Base-by-base conservation (phyloP, 2,113 vertebrate genomes). In the Drymodes brunneopygia region DNA sequence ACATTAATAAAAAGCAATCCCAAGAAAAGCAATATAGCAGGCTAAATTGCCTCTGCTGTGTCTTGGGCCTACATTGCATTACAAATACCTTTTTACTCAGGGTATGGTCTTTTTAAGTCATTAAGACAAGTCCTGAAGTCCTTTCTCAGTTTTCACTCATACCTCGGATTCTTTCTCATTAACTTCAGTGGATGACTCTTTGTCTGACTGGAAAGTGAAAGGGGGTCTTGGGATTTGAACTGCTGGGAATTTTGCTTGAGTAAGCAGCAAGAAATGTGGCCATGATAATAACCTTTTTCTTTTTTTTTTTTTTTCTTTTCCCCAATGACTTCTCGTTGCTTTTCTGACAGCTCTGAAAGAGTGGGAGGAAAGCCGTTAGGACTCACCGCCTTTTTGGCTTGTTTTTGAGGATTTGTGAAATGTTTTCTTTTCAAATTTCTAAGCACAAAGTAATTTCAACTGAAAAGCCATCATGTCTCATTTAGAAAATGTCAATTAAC, bases 301-400 rank as follows among this genome's bases (percentile, higher is more conserved):
- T 58, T 42, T n/a, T 38, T 38, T 38, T 38, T 70, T 82, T 74
- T 78, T 83, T 66, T 20, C 15, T 10, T 66, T 7, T 24, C 42
- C 71, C 48, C 48, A 56, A 54, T 88, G 88, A 87, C 81, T 86
- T 25, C 54, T 60, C 35, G 75, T 66, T 92, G 82, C 23, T 81
- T 93, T 96, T 93, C 86, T 96, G 79, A 95, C 92, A 94, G 88
- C 47, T 88, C 82, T 73, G 86, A 88, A 94, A 54, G 82, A 88
- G 82, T 86, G 64, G 86, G 88, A 95, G 60, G 79, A 88, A 94
- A 94, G 64, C 50, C 10, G 15, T 58, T 86, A 94, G 67, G 75
- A 81, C 75, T 92, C 33, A 35, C 24, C 45, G 80, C 38, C 14
- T 94, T 94, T 93, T 70, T 73, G 18, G 36, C 42, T 94, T 94